phyloP scores from a whole-genome alignment of 2,888 invertebrate species.

The Conus canariensis region DNA sequence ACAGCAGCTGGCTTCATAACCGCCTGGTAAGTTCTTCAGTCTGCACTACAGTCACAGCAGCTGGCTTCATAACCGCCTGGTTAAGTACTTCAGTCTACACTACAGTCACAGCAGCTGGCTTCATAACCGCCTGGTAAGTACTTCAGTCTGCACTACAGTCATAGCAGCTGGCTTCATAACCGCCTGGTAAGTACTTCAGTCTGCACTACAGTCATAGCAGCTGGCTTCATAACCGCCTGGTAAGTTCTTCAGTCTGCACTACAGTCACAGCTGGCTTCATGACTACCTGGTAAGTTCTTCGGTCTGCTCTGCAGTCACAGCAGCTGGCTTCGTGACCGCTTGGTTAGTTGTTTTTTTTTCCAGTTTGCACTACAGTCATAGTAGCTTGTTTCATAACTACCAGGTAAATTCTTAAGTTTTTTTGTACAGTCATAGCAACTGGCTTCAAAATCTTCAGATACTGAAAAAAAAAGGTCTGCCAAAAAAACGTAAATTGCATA shows the following conservation, averaged over 20 bases:
- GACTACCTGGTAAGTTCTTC: too few relatives aligned
- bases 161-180: constrained; percentile 87
- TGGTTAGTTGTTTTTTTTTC: constrained; percentile 75
- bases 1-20: constrained; percentile 76
- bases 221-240: too few relatives aligned
- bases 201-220: too few relatives aligned
- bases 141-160: constrained; percentile 83
- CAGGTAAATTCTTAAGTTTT: constrained; percentile 76
- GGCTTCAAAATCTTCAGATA: background rate
- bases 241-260: constrained; percentile 56
- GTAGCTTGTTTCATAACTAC: background rate
- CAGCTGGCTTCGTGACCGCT: constrained; percentile 86
- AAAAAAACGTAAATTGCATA: too few relatives aligned
- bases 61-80: constrained; percentile 69
- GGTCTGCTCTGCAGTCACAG: constrained; percentile 81
- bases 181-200: constrained; percentile 83
- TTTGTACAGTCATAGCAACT: constrained; percentile 79
- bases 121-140: too few relatives aligned
- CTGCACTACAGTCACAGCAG: background rate
- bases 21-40: background rate
- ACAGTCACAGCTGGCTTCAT: constrained; percentile 66
- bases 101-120: too few relatives aligned
- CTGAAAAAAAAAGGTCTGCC: too few relatives aligned
- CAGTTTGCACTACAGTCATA: too few relatives aligned
- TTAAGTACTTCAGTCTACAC: constrained; percentile 80